Base-by-base conservation (phyloP, 2,113 vertebrate species). In the Nothobranchius kuhntae region DNA sequence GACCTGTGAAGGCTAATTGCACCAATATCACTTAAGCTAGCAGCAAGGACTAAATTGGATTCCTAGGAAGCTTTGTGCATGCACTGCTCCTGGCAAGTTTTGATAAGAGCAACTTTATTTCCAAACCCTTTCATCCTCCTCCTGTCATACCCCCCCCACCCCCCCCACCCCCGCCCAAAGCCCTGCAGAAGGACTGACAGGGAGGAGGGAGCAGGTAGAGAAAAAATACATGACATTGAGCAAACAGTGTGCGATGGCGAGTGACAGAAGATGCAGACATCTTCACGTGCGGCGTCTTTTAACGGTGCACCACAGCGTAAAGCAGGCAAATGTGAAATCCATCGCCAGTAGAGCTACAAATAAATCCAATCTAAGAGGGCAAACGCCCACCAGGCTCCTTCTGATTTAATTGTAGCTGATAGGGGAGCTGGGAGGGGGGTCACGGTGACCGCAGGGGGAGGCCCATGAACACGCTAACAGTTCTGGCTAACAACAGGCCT, bases 31-130 rank as follows among this genome's bases (percentile, higher is more conserved):
- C 84, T 87, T 88, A 84, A 90, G 78, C 84, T 81, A 91, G 89
- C 86, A 86, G 84, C 72, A 26, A 42, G 61, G 73, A 76, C 81
- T 86, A 88, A 91, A 91, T 89, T 86, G 83, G 86, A 87, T 89
- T 89, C 68, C 74, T 52, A 30, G 73, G 71, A 65, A 78, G 88
- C 88, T 87, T 82, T 88, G 80, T 89, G 81, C 58, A 69, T 13
- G 6, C 81, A 26, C 58, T 56, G 83, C 91, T 89, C 56, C 91
- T 92, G 90, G 87, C 86, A 52, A 80, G 56, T 85, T 87, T 65
- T 56, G 90, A 93, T 92, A 91, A 92, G 85, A 83, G 73, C 61
- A 87, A 87, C 86, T 91, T 90, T 89, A 89, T 91, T 88, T 85
- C 65, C 73, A 52, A 9, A 56, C 65, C 66, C 59, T 85, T 87